phyloP scores from a whole-genome alignment of 2,888 invertebrate species.

The Coronaproctus castanopsis region DNA sequence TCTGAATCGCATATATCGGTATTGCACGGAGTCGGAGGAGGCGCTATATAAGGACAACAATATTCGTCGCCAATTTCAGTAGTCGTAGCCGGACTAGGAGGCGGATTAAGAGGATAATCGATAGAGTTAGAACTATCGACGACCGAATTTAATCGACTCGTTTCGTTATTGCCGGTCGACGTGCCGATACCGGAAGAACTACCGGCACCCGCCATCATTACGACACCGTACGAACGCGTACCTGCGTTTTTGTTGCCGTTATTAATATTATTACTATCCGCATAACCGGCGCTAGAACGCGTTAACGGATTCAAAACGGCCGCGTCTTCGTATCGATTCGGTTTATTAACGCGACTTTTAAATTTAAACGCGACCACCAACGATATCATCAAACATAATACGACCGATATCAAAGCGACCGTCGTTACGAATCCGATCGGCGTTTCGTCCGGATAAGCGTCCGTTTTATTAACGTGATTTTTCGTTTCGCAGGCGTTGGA shows the following conservation, averaged over 20 bases:
- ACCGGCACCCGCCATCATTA: too few relatives aligned
- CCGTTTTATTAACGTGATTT: not conserved
- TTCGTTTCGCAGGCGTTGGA: not conserved
- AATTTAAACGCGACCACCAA: not conserved
- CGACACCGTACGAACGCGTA: too few relatives aligned
- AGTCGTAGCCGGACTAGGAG: conserved; percentile 70
- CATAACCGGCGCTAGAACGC: not conserved
- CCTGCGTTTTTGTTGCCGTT: conserved; percentile 8
- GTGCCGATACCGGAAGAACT: conserved; percentile 29
- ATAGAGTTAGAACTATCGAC: conserved; percentile 23
- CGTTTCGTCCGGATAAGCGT: not conserved
- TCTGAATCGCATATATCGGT: conserved; percentile 64
- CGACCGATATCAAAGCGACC: not conserved
- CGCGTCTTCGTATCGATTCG: not conserved
- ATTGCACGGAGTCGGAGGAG: conserved; percentile 83
- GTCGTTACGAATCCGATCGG: not conserved
- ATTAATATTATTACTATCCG: conserved; percentile 22
- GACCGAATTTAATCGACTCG: conserved; percentile 26
- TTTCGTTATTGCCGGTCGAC: conserved; percentile 33
- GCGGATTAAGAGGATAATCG: conserved; percentile 72
- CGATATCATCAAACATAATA: not conserved
- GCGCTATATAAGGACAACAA: conserved; percentile 32
- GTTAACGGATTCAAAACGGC: not conserved
- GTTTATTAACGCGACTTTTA: not conserved
- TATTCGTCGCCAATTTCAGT: conserved; percentile 25